Percentiles rank a stretch among this genome's conserved stretches.
These are phyloP conservation scores for Linurgus olivaceus DNA, from an alignment of 2,797 vertebrate species.

Conservation along the genomic window DNA sequence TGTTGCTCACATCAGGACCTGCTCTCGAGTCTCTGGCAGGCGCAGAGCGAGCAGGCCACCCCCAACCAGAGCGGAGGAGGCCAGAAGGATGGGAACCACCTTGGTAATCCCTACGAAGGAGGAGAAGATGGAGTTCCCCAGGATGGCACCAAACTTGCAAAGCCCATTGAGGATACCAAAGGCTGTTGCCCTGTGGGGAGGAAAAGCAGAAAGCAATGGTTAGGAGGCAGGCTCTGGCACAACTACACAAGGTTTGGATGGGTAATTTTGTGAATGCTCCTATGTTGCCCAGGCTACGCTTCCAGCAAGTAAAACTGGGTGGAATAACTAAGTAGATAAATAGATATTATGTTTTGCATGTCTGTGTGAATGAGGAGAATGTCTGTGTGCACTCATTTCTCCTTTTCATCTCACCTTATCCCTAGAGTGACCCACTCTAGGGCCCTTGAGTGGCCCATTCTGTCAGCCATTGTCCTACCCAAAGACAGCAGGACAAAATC, in stretches of 20 bases:
- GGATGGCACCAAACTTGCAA: slow-evolving; percentile 91
- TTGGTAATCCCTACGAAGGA: slow-evolving; percentile 94
- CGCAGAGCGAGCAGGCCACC: slow-evolving; percentile 92
- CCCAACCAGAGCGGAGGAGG: slow-evolving; percentile 89
- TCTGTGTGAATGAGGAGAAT: background rate
- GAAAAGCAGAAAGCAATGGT: slow-evolving; percentile 1
- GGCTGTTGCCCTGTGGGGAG: slow-evolving; percentile 86
- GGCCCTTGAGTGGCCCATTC: background rate
- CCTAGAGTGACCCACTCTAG: background rate
- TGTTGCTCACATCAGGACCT: slow-evolving; percentile 87
- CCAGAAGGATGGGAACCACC: slow-evolving; percentile 93
- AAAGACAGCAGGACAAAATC: background rate
- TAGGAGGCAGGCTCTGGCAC: background rate
- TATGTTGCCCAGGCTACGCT: background rate
- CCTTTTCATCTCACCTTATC: background rate
- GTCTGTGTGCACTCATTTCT: background rate
- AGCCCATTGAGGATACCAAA: slow-evolving; percentile 93
- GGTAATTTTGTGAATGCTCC: background rate
- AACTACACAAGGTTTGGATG: background rate
- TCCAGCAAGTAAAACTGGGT: background rate
- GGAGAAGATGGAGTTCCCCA: slow-evolving; percentile 93
- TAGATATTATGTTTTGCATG: background rate
- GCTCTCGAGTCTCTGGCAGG: slow-evolving; percentile 93
- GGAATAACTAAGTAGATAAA: background rate
- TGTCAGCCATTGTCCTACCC: background rate